A percentile compares a stretch with the other conserved stretches of the same genome.
These are phyloP conservation scores for Arrhopalites spinosus DNA, from an alignment of 2,888 invertebrate species.

Conservation along the genomic window DNA sequence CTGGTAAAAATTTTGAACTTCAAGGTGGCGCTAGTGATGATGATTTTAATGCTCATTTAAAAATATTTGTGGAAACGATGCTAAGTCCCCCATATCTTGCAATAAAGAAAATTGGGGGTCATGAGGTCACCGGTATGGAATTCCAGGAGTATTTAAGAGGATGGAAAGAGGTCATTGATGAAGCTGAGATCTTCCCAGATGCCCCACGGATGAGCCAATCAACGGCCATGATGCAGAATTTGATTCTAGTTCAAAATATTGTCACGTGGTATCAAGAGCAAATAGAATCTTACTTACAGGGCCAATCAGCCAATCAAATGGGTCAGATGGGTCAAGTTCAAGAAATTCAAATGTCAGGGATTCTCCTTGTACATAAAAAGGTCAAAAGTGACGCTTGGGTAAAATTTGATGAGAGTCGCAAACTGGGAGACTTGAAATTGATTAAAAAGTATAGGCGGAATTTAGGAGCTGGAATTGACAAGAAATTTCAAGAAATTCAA, in stretches of 20 bases:
- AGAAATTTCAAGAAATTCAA: too few species aligned
- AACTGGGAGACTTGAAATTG: too few species aligned
- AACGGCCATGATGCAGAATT: constrained; percentile 9
- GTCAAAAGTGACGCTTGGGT: too few species aligned
- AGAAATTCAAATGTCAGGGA: too few species aligned
- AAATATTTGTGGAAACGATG: background rate
- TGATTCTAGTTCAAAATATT: background rate
- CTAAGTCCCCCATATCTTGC: background rate
- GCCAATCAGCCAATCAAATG: too few species aligned
- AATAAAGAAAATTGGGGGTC: constrained; percentile 16
- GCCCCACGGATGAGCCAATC: background rate
- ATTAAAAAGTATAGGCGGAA: too few species aligned
- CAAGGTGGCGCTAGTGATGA: background rate
- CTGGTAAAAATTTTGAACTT: constrained; percentile 4
- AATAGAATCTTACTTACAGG: too few species aligned
- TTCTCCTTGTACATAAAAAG: too few species aligned
- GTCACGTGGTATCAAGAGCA: too few species aligned
- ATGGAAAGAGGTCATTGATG: background rate
- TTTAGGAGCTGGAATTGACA: too few species aligned
- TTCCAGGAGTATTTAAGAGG: background rate
- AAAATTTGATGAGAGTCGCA: too few species aligned
- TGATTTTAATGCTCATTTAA: background rate
- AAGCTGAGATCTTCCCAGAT: background rate
- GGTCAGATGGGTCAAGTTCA: too few species aligned
- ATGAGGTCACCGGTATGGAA: background rate